Base-by-base conservation (phyloP, 2,797 vertebrate genomes). In the Gymnopithys bicolor region DNA sequence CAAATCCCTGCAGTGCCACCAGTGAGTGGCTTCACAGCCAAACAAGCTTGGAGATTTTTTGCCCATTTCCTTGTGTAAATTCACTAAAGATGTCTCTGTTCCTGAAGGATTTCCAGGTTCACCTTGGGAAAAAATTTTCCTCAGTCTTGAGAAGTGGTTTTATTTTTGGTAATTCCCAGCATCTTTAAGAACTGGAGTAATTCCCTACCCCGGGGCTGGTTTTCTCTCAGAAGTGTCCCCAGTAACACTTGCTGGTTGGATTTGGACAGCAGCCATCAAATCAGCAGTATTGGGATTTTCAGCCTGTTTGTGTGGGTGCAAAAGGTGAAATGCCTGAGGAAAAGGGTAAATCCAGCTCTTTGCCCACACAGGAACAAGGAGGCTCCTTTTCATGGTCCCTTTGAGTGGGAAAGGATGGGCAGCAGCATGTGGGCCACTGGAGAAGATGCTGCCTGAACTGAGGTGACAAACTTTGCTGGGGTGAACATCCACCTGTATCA, bases 41-140 rank as follows among this genome's bases (percentile, higher is more conserved):
- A 75, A 52, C 10, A 35, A 10, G 3, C 11, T 13, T 11, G n/a
- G 39, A 52, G 48, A 30, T 5, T 41, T 88, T 74, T 60, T 48
- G 37, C 52, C 35, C 16, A 4, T 76, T 86, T 77, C 48, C 28
- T 35, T 0, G 0, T 0, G 0, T 37, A 19, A 52, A 10, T 30
- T 49, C 27, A 4, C 46, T 17, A 27, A 28, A 2, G 3, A 39
- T 23, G 49, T 49, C 23, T 55, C 58, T 12, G 4, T 5, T 24
- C 39, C 39, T 53, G 58, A 52, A 59, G 32, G 52, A 67, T 46
- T 48, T 77, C 21, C 19, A 41, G 10, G 19, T 19, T 76, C 25
- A 53, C 12, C 22, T 63, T 1, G 1, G 21, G n/a, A 69, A 59
- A 64, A 71, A 19, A 4, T 30, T 62, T 22, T 24, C 21, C 30